Evolutionary conservation across 2,888 invertebrate species (phyloP).

Genomic region (Diabrotica balteata): DNA sequence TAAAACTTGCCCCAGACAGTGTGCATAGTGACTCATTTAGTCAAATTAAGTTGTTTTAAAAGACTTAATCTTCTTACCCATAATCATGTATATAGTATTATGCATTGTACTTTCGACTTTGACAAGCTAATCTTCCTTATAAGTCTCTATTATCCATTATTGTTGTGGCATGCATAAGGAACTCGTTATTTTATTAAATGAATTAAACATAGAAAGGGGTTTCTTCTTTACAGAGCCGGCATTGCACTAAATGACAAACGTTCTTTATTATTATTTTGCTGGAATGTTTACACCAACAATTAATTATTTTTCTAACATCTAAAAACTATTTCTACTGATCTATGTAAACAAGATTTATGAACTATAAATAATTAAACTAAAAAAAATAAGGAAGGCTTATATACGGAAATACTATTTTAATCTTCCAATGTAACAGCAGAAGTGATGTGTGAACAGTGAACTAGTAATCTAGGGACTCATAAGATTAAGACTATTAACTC

Average conservation of each 20-base stretch:
- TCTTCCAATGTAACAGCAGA: too few relatives aligned
- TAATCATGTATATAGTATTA: constrained; percentile 33
- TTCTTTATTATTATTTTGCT: background rate
- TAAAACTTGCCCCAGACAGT: background rate
- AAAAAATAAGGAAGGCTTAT: too few relatives aligned
- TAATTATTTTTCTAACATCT: too few relatives aligned
- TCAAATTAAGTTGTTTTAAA: constrained; percentile 19
- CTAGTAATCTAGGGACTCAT: too few relatives aligned
- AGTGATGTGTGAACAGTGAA: too few relatives aligned
- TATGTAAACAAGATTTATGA: too few relatives aligned
- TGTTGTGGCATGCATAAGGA: constrained; percentile 20
- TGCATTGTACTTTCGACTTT: constrained; percentile 35
- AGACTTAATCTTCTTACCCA: constrained; percentile 28
- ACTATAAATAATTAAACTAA: too few relatives aligned
- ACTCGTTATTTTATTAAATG: constrained; percentile 19
- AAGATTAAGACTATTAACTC: too few relatives aligned
- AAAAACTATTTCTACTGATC: too few relatives aligned
- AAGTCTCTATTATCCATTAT: constrained; percentile 32
- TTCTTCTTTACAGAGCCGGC: background rate
- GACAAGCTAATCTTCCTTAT: constrained; percentile 36
- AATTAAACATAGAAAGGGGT: constrained; percentile 8
- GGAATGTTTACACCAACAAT: too few relatives aligned
- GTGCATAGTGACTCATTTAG: constrained; percentile 11
- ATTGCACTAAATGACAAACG: background rate
- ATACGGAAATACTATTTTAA: too few relatives aligned